Base-by-base conservation (phyloP, 2,888 invertebrate genomes). In the Cheilosia impressa region DNA sequence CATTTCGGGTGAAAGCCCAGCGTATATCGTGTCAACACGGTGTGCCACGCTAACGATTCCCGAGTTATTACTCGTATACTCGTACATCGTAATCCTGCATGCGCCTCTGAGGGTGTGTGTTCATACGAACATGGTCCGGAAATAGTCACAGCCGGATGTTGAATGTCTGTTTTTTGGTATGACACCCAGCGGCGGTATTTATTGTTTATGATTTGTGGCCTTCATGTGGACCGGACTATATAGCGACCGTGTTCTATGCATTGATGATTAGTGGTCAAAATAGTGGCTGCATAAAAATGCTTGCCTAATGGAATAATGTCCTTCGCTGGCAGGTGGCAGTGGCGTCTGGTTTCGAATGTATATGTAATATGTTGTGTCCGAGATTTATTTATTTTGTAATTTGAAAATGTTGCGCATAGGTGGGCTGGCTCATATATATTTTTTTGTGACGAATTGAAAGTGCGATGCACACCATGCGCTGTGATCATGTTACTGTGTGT, bases 181-280 rank as follows among this genome's bases (percentile, higher is more conserved):
- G 79, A 75, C 83, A 84, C 27, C 69, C 78, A 73, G 75, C 63
- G 75, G 73, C 63, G 79, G 68, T 60, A 84, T 79, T 84, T 79
- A 84, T 79, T 84, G 83, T 79, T 79, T 84, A 73, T 84, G 83
- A 84, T 84, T 84, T 84, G 83, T 69, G 83, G 83, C 68, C 72
- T 47, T 38, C 72, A 7, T 68, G 52, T 71, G 45, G 55, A 38
- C 69, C 38, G 45, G 55, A 38, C 69, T 13, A 38, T 38, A 38
- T 13, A 58, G 55, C 43, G 43, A 7, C 55, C 50, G 41, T 68
- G 60, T 77, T 22, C 55, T 17, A 9, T 27, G 55, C 68, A 79
- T 84, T 69, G 73, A 79, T 84, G 79, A 84, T 84, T 84, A 79
- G 83, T 79, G 83, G 83, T 79, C 55, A 47, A 63, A 71, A 53